phyloP scores from a whole-genome alignment of 2,797 vertebrate species.

The Sciurus vulgaris region DNA sequence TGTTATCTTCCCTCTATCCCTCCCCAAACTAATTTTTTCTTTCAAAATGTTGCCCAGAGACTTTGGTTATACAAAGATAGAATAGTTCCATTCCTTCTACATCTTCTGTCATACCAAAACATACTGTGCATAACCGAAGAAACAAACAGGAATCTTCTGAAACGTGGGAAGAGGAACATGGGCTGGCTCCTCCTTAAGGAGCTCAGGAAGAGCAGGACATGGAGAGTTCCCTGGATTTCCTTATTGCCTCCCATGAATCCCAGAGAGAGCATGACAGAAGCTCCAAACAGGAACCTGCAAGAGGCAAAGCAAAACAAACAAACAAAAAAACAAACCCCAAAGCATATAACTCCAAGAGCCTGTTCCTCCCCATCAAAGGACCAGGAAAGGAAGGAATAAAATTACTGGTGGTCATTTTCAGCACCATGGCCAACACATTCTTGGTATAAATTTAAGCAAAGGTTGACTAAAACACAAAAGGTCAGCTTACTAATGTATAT shows the following conservation, averaged over 20 bases:
- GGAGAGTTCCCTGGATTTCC: background rate
- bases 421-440: background rate
- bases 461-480: background rate
- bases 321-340: background rate
- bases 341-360: background rate
- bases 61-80: background rate
- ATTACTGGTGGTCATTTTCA: background rate
- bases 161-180: background rate
- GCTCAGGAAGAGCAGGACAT: background rate
- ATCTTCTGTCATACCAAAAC: background rate
- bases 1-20: background rate
- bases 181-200: background rate
- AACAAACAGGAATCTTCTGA: background rate
- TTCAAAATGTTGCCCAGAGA: conserved; percentile 9
- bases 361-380: background rate
- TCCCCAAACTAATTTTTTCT: background rate
- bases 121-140: background rate
- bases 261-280: background rate
- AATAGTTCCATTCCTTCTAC: too few relatives aligned
- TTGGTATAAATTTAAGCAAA: background rate
- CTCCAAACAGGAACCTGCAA: background rate
- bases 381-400: background rate
- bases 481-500: background rate
- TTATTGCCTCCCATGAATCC: background rate
- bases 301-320: background rate